A percentile compares a stretch with the other conserved stretches of the same genome.
Evolutionary conservation across 2,113 vertebrate species (phyloP).

Genomic region (Psammodynastes pulverulentus): DNA sequence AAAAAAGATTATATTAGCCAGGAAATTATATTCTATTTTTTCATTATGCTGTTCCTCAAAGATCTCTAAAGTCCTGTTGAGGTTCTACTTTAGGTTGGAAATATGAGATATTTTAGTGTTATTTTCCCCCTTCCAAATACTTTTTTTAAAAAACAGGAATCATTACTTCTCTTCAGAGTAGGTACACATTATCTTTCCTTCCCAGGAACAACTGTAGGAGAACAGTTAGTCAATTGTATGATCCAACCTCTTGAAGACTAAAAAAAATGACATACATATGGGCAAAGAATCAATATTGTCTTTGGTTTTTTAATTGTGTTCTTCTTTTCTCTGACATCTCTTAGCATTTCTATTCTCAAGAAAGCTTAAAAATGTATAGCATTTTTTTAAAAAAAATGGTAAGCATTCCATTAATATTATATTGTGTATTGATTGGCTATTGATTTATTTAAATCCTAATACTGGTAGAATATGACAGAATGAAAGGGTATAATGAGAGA

Average conservation of each 20-base stretch:
- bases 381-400: not conserved
- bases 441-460: conserved; percentile 33
- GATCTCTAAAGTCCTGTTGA: not conserved
- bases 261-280: not conserved
- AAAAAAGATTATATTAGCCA: not conserved
- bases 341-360: not conserved
- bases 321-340: not conserved
- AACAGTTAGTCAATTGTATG: not conserved
- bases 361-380: not conserved
- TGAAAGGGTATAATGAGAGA: not conserved
- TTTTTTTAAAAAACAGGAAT: not conserved
- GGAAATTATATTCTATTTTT: not conserved
- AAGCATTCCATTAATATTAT: not conserved
- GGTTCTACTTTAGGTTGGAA: not conserved
- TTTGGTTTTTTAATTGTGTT: not conserved
- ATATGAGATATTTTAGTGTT: not conserved
- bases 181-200: not conserved
- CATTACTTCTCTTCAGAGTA: not conserved
- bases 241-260: not conserved
- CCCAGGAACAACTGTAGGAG: not conserved
- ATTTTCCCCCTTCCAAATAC: not conserved
- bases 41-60: not conserved
- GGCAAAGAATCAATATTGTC: no score
- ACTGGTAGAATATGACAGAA: not conserved
- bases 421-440: not conserved